Evolutionary conservation across 2,113 vertebrate genomes (phyloP), one percentile per base, ranked within the genome.

Genomic region (Megaleporinus macrocephalus): DNA sequence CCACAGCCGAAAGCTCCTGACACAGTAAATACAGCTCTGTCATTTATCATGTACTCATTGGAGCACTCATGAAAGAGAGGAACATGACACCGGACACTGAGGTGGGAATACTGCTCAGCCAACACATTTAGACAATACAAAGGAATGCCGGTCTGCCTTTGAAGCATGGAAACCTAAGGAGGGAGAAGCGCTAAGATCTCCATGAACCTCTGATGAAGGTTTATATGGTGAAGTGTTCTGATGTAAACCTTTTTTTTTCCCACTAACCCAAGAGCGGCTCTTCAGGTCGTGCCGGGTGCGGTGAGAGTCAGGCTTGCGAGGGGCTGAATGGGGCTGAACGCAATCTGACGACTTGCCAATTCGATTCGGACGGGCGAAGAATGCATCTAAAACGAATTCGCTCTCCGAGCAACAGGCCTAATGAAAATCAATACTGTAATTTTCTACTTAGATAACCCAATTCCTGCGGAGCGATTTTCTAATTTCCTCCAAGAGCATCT

Each of bases 371-470:
- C 68, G 20, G 65, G 47, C n/a, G 44, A 83, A 89, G 86, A 84
- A 86, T 83, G 87, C 80, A 80, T 82, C 66, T 81, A 33, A 87
- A 91, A 91, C 84, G 53, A 92, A 90, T 92, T 88, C 76, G 63
- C 84, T 86, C 81, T 81, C 51, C 26, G 78, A 83, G 73, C 16
- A 81, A 78, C 51, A n/a, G 29, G 79, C 84, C 87, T 86, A 91
- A 89, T 84, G 88, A 93, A 93, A 94, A 94, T 94, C 93, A 93
- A 94, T 94, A 92, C 80, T 90, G 90, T 90, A 91, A 93, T 93
- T 92, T 93, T 93, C 91, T 91, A 89, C 91, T 89, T 89, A 90
- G 89, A 92, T 91, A 91, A 90, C 84, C 89, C 89, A 90, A 90
- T 91, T 87, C 81, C 84, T 86, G 30, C 79, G 86, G 89, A 91